Conservation (phyloP, 2,888 invertebrate species). For the Stegana nigrithorax region DNA sequence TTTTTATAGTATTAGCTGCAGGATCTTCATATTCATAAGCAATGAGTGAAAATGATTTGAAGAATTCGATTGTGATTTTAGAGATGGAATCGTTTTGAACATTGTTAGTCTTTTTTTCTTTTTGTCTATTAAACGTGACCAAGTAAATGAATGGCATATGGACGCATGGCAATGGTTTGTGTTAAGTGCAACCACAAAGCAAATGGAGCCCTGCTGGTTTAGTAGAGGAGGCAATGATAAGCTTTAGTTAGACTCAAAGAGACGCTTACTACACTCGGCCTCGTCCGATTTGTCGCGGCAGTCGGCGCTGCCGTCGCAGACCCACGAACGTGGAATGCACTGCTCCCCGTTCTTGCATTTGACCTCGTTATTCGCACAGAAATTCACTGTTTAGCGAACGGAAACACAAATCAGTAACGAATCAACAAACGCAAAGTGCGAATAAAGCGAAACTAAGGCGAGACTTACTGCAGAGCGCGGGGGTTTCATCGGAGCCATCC, state of each 20-base stretch:
- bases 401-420: conserved; percentile 17
- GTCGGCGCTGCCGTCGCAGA: conserved; percentile 77
- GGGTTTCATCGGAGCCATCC: conserved; percentile 85
- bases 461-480: conserved; percentile 82
- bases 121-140: no score
- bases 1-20: no score
- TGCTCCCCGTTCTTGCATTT: conserved; percentile 74
- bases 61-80: no score
- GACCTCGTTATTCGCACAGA: conserved; percentile 74
- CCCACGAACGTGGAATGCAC: conserved; percentile 78
- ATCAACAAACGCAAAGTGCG: not conserved
- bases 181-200: not conserved
- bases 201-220: no score
- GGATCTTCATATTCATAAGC: no score
- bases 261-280: conserved; percentile 75
- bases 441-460: not conserved
- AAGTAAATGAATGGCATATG: no score
- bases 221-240: no score
- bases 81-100: no score
- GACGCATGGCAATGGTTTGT: no score
- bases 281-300: conserved; percentile 79
- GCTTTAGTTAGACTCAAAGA: no score
- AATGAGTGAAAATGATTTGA: no score
- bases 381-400: conserved; percentile 48
- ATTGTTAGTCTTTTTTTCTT: no score